phyloP scores from a whole-genome alignment of 2,888 invertebrate species.

The Aphidoletes aphidimyza region DNA sequence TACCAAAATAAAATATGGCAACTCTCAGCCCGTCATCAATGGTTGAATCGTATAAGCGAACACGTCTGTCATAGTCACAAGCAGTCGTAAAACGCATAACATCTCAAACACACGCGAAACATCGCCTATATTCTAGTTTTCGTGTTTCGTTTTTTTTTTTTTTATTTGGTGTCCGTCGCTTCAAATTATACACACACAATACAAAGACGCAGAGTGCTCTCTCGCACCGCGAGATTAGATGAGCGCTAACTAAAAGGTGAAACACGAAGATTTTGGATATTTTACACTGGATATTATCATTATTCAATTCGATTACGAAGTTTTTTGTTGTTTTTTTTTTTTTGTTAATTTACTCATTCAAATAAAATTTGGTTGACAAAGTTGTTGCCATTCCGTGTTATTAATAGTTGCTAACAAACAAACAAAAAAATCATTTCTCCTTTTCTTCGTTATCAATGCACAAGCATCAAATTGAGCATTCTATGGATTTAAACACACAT shows the following conservation, averaged over 20 bases:
- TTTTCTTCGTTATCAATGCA: slow-evolving; percentile 40
- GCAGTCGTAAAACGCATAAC: slow-evolving; percentile 11
- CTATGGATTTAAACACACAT: not conserved
- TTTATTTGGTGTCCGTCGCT: not conserved
- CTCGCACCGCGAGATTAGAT: slow-evolving; percentile 22
- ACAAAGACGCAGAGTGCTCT: not conserved
- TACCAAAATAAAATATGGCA: not conserved
- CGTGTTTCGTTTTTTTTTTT: no score
- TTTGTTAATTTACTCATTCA: not conserved
- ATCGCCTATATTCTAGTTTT: no score
- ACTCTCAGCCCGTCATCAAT: not conserved
- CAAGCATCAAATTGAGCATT: not conserved
- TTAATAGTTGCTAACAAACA: not conserved
- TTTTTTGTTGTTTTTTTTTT: not conserved
- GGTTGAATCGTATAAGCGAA: not conserved
- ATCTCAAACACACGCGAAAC: slow-evolving; percentile 13
- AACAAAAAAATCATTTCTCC: no score
- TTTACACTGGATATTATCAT: not conserved
- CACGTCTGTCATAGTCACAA: not conserved
- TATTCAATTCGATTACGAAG: not conserved
- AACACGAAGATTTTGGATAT: not conserved
- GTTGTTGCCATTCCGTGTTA: not conserved
- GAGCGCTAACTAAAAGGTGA: not conserved
- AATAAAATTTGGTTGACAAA: no score
- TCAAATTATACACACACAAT: not conserved